A percentile compares a stretch with the other conserved stretches of the same genome.
phyloP scores from a whole-genome alignment of 2,797 vertebrate species.

The Tangara arthus region DNA sequence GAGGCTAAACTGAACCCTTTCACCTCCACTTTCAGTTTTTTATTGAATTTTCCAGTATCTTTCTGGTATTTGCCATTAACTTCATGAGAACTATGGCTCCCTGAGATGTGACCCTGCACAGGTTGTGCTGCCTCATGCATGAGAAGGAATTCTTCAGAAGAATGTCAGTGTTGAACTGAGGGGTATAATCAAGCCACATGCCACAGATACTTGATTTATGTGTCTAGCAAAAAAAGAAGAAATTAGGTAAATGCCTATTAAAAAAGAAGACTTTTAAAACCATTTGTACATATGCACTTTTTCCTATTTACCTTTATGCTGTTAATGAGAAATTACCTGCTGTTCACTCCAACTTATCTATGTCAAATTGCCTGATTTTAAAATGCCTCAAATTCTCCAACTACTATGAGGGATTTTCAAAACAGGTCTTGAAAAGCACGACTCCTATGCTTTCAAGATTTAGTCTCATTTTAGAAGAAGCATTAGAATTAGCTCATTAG shows the following conservation, averaged over 20 bases:
- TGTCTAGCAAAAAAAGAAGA: neutral
- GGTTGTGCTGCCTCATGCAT: neutral
- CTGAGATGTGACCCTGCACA: neutral
- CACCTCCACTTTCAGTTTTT: neutral
- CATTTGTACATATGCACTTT: neutral
- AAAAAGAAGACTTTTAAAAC: neutral
- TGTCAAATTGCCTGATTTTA: neutral
- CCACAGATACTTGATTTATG: neutral
- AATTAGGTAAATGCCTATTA: neutral
- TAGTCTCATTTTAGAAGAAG: neutral
- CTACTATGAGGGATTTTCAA: neutral
- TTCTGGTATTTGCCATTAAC: neutral
- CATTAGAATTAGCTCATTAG: neutral
- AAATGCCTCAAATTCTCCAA: neutral
- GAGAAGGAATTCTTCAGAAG: neutral
- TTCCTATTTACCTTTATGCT: neutral
- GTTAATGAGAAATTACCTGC: neutral
- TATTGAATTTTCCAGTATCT: neutral
- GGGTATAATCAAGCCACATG: neutral
- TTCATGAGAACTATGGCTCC: rapidly evolving
- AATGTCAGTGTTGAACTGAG: neutral
- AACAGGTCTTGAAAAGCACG: neutral
- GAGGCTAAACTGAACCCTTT: neutral
- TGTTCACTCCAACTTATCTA: neutral
- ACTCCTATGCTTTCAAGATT: neutral